Conservation (phyloP, 2,797 vertebrate genomes). For the Lateolabrax maculatus region DNA sequence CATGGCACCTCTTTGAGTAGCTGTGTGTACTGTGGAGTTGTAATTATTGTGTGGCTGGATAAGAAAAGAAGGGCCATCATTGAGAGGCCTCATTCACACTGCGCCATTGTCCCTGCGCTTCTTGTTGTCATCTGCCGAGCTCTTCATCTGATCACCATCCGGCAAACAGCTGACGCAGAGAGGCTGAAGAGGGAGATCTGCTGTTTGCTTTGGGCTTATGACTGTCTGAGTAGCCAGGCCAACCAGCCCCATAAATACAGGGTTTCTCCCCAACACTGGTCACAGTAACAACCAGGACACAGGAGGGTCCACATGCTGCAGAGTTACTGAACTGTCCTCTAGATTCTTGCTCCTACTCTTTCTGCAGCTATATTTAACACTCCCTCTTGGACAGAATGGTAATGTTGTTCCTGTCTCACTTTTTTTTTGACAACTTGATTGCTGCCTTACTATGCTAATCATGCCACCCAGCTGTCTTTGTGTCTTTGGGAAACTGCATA, state of each 20-base stretch:
- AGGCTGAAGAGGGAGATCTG: conserved; percentile 75
- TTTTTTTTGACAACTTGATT: not conserved
- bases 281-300: conserved; percentile 31
- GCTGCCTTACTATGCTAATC: conserved; percentile 29
- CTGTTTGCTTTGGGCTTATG: conserved; percentile 70
- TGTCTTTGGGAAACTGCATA: conserved; percentile 38
- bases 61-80: conserved; percentile 63
- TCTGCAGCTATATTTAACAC: not conserved
- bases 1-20: conserved; percentile 64
- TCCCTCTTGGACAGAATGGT: conserved; percentile 58
- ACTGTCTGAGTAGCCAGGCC: conserved; percentile 53
- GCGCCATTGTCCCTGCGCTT: conserved; percentile 76
- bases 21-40: conserved; percentile 49
- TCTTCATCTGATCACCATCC: conserved; percentile 84
- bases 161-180: conserved; percentile 86
- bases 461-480: conserved; percentile 23
- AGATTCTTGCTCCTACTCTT: not conserved
- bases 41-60: conserved; percentile 67
- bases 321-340: not conserved
- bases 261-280: not conserved
- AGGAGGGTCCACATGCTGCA: conserved; percentile 22
- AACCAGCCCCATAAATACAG: conserved; percentile 70
- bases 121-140: conserved; percentile 79
- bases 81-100: conserved; percentile 78
- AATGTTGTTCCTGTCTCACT: conserved; percentile 29